phyloP scores from a whole-genome alignment of 2,888 invertebrate species.

The Panzeria rudis region DNA sequence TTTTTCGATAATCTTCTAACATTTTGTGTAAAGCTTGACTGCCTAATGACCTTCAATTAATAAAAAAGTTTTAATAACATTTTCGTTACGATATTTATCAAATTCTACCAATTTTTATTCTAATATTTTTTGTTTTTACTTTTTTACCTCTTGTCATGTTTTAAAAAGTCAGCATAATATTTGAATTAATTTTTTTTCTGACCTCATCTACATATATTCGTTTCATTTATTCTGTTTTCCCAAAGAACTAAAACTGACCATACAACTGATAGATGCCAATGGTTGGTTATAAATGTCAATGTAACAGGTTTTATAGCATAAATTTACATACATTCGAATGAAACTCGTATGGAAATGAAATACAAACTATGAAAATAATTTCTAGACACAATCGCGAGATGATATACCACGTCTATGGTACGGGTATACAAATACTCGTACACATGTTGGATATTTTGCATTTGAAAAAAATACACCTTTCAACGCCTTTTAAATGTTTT shows the following conservation, averaged over 20 bases:
- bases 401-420: not conserved
- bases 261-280: constrained; percentile 62
- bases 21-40: not conserved
- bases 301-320: constrained; percentile 72
- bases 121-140: not conserved
- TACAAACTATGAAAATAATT: constrained; percentile 9
- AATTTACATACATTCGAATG: constrained; percentile 65
- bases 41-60: not conserved
- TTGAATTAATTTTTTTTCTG: constrained; percentile 54
- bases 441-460: constrained; percentile 40
- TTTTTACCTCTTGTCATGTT: not conserved
- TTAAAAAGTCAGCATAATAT: constrained; percentile 20
- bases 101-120: not conserved
- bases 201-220: constrained; percentile 31
- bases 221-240: constrained; percentile 31
- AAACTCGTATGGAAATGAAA: not conserved
- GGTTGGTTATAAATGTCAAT: constrained; percentile 69
- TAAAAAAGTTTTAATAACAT: not conserved
- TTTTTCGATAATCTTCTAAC: not conserved
- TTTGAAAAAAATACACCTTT: constrained; percentile 55
- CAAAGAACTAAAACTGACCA: constrained; percentile 34
- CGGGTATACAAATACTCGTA: not conserved
- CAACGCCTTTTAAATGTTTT: constrained; percentile 66
- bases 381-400: constrained; percentile 24
- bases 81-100: not conserved